Base-by-base conservation (phyloP, 2,888 invertebrate species). In the Esperia sulphurella region DNA sequence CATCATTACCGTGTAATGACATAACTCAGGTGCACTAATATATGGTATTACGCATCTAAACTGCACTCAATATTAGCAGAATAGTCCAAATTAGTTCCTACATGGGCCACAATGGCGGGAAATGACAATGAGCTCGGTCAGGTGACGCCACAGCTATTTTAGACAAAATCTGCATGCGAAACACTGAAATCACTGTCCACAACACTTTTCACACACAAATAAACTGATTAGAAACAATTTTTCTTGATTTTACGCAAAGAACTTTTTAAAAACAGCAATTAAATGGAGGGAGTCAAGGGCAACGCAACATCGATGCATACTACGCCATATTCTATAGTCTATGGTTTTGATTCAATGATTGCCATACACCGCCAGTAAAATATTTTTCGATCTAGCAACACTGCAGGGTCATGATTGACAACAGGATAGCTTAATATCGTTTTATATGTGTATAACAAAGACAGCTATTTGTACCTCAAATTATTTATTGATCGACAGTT, bases 1-100 rank as follows among this genome's bases (percentile, higher is more conserved):
- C 86, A 72, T 90, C 90, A 86, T 89, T 88, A 80, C 83, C 86
- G 83, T 88, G 87, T 83, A 90, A 86, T 83, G 90, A 90, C 90
- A 90, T 90, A 59, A 83, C 88, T 88, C 63, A 68, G 55, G 68
- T 68, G 60, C 73, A 71, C 68, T 62, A 60, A 63, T 70, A 66
- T 68, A 63, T 78, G 62, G 58, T 62, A 68, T 68, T 74, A 67
- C 64, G 73, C 83, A 84, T 84, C 61, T 70, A 84, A 74, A 69
- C 58, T 45, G 30, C 56, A 65, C 53, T 51, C 52, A 52, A 62
- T 53, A 64, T 58, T 53, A 57, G 55, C 59, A 64, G 57, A 62
- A 69, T 74, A 71, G 66, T 65, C 59, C 54, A 64, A 66, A 60
- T 65, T 69, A 70, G 54, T 73, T 73, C 66, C 71, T 72, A 72